phyloP scores from a whole-genome alignment of 2,888 invertebrate species.

The Harpalus rufipes region DNA sequence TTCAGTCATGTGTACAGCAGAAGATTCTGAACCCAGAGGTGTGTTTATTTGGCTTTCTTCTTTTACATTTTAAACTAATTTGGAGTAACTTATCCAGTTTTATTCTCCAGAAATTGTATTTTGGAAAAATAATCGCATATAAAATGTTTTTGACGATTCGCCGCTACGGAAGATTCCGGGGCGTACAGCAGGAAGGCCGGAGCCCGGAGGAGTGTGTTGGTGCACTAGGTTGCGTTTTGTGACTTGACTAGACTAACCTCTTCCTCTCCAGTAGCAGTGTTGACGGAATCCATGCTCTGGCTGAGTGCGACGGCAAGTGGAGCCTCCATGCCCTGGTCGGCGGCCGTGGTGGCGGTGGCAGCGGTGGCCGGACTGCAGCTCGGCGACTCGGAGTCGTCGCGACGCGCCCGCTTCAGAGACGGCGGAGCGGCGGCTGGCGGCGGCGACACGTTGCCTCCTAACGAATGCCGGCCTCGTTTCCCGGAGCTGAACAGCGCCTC shows the following conservation, averaged over 20 bases:
- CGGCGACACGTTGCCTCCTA: conserved; percentile 76
- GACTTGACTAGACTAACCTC: conserved; percentile 85
- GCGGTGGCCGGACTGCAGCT: conserved; percentile 72
- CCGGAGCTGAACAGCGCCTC: conserved; percentile 77
- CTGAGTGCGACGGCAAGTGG: conserved; percentile 89
- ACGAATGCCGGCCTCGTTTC: conserved; percentile 77
- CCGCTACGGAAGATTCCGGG: no score
- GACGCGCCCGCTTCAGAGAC: conserved; percentile 75
- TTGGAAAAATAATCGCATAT: no score
- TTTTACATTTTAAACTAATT: no score
- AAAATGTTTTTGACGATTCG: no score
- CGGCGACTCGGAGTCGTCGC: conserved; percentile 74
- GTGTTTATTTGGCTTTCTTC: no score
- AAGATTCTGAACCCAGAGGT: no score
- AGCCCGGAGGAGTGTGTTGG: no score
- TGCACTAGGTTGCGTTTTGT: no score
- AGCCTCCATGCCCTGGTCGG: conserved; percentile 82
- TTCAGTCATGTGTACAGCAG: no score
- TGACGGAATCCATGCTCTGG: conserved; percentile 98
- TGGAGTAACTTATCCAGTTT: no score
- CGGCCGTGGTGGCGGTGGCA: conserved; percentile 75
- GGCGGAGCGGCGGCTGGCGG: conserved; percentile 74
- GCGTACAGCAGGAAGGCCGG: no score
- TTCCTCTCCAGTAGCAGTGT: conserved; percentile 96
- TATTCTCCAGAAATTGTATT: no score